phyloP scores from a whole-genome alignment of 30 jellyfish, hydroid and myxozoan genomes.

The Chrysaora quinquecirrha region DNA sequence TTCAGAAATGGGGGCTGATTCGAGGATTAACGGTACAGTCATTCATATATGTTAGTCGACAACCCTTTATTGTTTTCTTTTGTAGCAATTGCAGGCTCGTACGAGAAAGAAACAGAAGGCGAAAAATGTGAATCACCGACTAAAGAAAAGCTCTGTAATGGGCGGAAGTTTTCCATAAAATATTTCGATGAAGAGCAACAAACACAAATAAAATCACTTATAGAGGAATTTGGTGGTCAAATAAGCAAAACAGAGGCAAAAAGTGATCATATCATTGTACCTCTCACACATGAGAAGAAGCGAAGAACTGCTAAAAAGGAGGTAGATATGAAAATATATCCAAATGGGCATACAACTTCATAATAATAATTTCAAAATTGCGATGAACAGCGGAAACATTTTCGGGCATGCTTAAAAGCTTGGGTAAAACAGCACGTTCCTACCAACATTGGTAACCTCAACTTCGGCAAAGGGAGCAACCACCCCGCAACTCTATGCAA shows the following conservation, averaged over 20 bases:
- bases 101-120: conserved; percentile 2
- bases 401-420: neutral
- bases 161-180: conserved; percentile 37
- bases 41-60: too few species aligned
- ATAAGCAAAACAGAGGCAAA: conserved; percentile 29
- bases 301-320: conserved; percentile 58
- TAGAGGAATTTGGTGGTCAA: conserved; percentile 68
- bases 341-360: too few species aligned
- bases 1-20: too few species aligned
- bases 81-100: conserved; percentile 59
- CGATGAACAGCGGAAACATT: too few species aligned
- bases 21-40: too few species aligned
- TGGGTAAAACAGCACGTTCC: neutral
- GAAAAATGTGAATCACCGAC: neutral
- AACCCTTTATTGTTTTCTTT: neutral
- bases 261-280: conserved; percentile 85
- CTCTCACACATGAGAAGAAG: conserved; percentile 59
- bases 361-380: neutral
- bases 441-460: too few species aligned
- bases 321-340: too few species aligned
- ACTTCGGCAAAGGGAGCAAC: too few species aligned
- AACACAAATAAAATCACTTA: conserved; percentile 49
- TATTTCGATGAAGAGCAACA: conserved; percentile 73
- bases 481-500: too few species aligned
- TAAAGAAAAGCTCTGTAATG: neutral